A percentile compares a stretch with the other conserved stretches of the same genome.
Conservation (phyloP, 2,888 invertebrate genomes). For the Stomorhina lunata region DNA sequence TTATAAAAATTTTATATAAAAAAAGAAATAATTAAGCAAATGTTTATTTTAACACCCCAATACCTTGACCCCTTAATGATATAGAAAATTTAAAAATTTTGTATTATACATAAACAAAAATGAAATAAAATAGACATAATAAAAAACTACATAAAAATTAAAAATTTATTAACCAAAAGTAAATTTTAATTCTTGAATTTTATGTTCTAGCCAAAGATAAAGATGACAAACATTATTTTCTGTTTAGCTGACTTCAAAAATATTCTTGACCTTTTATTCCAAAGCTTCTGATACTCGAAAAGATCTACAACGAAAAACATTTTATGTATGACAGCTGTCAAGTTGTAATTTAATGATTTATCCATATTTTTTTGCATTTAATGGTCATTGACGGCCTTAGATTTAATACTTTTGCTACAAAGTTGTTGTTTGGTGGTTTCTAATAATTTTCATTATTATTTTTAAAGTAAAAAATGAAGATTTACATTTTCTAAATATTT, state of each 20-base stretch:
- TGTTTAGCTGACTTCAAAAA: not conserved
- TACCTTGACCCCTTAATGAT: slow-evolving; percentile 50
- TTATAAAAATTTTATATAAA: not conserved
- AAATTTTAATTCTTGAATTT: slow-evolving; percentile 18
- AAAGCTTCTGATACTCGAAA: not conserved
- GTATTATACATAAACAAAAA: slow-evolving; percentile 8
- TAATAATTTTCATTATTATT: no score
- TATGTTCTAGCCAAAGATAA: not conserved
- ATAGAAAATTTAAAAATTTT: slow-evolving; percentile 5
- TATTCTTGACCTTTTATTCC: slow-evolving; percentile 57
- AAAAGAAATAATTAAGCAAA: not conserved
- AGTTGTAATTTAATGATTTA: slow-evolving; percentile 31
- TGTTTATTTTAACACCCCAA: slow-evolving; percentile 23
- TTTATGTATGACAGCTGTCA: slow-evolving; percentile 55
- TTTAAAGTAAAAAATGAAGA: no score
- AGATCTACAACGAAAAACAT: not conserved
- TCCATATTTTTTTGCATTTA: slow-evolving; percentile 25
- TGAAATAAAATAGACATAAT: slow-evolving; percentile 13
- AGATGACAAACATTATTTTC: slow-evolving; percentile 26
- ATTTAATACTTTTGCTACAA: not conserved
- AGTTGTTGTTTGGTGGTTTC: not conserved
- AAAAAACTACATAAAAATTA: slow-evolving; percentile 16
- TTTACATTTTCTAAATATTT: no score
- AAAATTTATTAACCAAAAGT: slow-evolving; percentile 8
- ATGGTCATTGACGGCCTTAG: slow-evolving; percentile 48